Evolutionary conservation across 2,797 vertebrate species (phyloP).

Genomic region (Tarsius wallacei): DNA sequence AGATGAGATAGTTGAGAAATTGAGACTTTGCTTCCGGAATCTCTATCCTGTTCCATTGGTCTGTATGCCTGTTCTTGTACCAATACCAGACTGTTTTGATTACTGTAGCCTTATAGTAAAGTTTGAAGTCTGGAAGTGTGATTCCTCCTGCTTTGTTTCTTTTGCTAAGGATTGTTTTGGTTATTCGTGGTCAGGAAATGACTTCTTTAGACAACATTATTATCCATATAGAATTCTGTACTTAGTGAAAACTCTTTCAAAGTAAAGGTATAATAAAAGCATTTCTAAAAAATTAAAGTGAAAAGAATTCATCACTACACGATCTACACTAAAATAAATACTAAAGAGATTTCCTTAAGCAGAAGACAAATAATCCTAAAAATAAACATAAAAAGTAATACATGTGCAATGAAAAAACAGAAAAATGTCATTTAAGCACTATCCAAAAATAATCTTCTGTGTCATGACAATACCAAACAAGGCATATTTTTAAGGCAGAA

Average conservation of each 20-base stretch:
- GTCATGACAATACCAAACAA: neutral
- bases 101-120: too few relatives aligned
- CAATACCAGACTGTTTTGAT: too few relatives aligned
- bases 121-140: too few relatives aligned
- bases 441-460: neutral
- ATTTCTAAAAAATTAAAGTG: neutral
- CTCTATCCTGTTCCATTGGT: too few relatives aligned
- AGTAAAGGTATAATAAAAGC: neutral
- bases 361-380: neutral
- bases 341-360: neutral
- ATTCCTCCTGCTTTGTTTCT: too few relatives aligned
- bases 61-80: too few relatives aligned
- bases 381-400: neutral
- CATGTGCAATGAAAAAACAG: neutral
- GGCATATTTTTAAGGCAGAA: neutral
- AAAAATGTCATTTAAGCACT: neutral
- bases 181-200: neutral
- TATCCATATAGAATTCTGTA: neutral
- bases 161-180: too few relatives aligned
- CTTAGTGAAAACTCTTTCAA: neutral
- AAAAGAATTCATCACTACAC: neutral
- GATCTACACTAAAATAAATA: neutral
- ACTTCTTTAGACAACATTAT: neutral
- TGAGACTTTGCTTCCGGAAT: too few relatives aligned
- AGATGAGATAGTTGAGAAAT: too few relatives aligned